These are phyloP conservation scores for Acanthoscelides obtectus DNA, from an alignment of 2,888 invertebrate species.

Conservation along the genomic window DNA sequence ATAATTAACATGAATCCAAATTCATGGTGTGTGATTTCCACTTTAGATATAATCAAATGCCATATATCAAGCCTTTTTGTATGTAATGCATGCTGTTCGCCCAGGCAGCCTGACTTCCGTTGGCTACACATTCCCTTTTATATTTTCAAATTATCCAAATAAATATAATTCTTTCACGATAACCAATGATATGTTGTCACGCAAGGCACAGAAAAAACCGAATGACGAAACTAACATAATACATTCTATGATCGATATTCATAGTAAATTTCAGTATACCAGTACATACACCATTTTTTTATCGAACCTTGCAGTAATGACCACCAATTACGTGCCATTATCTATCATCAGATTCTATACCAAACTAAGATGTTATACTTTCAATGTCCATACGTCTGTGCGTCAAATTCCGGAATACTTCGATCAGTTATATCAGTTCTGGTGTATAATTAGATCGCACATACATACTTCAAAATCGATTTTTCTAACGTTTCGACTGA, in stretches of 20 bases:
- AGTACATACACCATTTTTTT: not conserved
- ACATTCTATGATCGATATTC: not conserved
- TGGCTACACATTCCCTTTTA: not conserved
- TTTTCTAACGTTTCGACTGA: too few relatives aligned
- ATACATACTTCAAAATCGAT: too few relatives aligned
- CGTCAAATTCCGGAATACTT: too few relatives aligned
- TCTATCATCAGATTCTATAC: too few relatives aligned
- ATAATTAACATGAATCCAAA: too few relatives aligned
- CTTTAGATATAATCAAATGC: too few relatives aligned
- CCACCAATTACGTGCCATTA: too few relatives aligned
- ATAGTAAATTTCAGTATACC: not conserved
- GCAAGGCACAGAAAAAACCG: not conserved
- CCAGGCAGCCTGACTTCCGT: not conserved
- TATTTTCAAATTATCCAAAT: not conserved
- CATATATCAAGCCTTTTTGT: not conserved
- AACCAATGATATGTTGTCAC: not conserved
- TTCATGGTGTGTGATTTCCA: too few relatives aligned
- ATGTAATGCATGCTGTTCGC: not conserved
- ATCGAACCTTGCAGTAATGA: not conserved
- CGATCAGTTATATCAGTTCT: too few relatives aligned
- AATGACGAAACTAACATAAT: not conserved
- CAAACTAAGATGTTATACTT: too few relatives aligned
- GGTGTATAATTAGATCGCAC: too few relatives aligned
- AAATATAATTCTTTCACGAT: not conserved
- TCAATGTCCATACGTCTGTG: too few relatives aligned